Evolutionary conservation across 2,888 invertebrate genomes (phyloP).

Genomic region (Leptopilina syphax): DNA sequence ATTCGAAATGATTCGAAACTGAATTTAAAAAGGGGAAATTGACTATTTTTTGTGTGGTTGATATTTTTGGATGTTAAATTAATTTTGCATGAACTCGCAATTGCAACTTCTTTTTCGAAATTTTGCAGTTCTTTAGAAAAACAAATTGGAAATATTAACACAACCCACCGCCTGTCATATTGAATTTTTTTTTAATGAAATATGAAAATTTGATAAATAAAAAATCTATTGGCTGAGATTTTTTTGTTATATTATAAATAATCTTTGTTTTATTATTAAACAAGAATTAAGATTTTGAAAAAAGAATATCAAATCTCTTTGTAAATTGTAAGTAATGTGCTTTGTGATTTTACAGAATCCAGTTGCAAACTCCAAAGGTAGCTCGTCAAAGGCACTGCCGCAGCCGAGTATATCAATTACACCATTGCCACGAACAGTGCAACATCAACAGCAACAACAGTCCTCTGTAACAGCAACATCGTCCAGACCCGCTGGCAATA

Average conservation of each 20-base stretch:
- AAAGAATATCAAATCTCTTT: too few relatives aligned
- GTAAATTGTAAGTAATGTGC: background rate
- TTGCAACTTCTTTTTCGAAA: background rate
- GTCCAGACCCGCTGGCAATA: slow-evolving; percentile 78
- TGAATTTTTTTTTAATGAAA: background rate
- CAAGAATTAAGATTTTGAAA: background rate
- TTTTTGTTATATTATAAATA: background rate
- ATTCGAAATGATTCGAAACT: too few relatives aligned
- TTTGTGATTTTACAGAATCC: slow-evolving; percentile 68
- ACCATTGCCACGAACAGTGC: slow-evolving; percentile 81
- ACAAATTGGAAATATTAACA: background rate
- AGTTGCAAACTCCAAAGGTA: slow-evolving; percentile 71
- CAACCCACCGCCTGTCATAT: slow-evolving; percentile 25
- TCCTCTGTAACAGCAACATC: slow-evolving; percentile 74
- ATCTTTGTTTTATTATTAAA: too few relatives aligned
- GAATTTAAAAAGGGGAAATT: too few relatives aligned
- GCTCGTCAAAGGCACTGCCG: slow-evolving; percentile 79
- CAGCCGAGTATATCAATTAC: slow-evolving; percentile 95
- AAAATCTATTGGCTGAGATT: background rate
- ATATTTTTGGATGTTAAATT: background rate
- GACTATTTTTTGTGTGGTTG: too few relatives aligned
- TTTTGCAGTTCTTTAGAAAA: background rate
- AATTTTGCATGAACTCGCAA: slow-evolving; percentile 4
- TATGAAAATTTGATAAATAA: background rate
- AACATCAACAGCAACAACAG: slow-evolving; percentile 58